Evolutionary conservation across 1,140 invertebrate species (phyloP), one percentile per base, ranked within the genome.

Genomic region (Homalodisca vitripennis): DNA sequence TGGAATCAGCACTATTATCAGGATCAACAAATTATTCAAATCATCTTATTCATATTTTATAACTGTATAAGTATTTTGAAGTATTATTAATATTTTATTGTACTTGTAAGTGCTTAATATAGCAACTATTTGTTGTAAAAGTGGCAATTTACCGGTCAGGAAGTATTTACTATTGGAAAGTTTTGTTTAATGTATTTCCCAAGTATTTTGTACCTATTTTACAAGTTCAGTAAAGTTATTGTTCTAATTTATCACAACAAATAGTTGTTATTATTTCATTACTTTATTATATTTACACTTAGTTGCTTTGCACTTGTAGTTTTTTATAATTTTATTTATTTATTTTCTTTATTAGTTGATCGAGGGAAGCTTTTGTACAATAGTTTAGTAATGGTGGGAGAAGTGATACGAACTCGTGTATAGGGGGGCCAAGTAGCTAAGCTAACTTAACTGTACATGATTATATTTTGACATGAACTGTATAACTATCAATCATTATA

Each of bases 81-180:
- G 62, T 64, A 64, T 64, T 64, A 64, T 64, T 64, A 64, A 60
- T 60, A 60, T 60, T 60, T 60, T 60, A 60, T 60, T 26, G 12
- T 60, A 60, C 55, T 60, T 27, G 14, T 60, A 60, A 60, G 55
- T 60, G 24, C 3, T 51, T 51, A 20, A 22, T 60, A 60, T 17
- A 6, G 24, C 55, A 60, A 26, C 55, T 60, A 60, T 60, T 60
- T 60, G 55, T 60, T 60, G 55, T 6, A 10, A 12, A 17, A 41
- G 34, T 41, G 34, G 6, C 17, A 41, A 10, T 41, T 41, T 17
- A 10, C 17, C 34, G 17, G 6, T 41, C n/a, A n/a, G n/a, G n/a
- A n/a, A n/a, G n/a, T n/a, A n/a, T n/a, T n/a, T n/a, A n/a, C n/a
- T n/a, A n/a, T n/a, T n/a, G n/a, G n/a, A 10, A 41, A 41, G 6